Conservation (phyloP, 2,797 vertebrate species). For the Pantherophis alleghaniensis region DNA sequence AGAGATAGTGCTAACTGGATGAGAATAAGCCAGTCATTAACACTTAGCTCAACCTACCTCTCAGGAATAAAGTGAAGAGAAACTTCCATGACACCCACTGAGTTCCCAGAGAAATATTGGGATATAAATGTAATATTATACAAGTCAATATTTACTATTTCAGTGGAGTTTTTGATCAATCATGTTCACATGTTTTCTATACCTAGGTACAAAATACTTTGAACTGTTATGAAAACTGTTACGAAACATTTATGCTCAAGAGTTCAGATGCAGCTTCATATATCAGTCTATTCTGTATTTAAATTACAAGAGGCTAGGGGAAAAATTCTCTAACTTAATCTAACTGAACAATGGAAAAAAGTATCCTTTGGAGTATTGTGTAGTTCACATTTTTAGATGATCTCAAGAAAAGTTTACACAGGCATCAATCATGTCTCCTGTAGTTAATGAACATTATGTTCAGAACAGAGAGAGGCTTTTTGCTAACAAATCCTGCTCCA, state of each 20-base stretch:
- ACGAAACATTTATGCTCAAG: not conserved
- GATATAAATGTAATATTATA: not conserved
- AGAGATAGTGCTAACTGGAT: not conserved
- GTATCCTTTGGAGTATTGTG: not conserved
- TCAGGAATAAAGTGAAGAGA: not conserved
- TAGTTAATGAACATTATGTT: not conserved
- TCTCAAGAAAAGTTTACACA: not conserved
- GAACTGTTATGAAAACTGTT: too few relatives aligned
- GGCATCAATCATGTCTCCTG: not conserved
- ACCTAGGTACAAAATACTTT: not conserved
- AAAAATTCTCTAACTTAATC: not conserved
- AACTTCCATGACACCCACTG: not conserved
- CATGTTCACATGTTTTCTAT: not conserved
- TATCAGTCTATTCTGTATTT: not conserved
- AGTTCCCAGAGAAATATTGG: not conserved
- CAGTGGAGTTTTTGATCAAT: not conserved
- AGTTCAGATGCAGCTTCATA: not conserved
- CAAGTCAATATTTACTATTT: not conserved
- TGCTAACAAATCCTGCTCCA: not conserved
- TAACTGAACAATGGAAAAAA: not conserved
- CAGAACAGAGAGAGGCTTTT: not conserved
- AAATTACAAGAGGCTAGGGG: not conserved
- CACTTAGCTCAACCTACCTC: not conserved
- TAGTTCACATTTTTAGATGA: not conserved
- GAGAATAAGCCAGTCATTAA: not conserved